Conservation (phyloP, 2,888 invertebrate genomes). For the Serripes groenlandicus region DNA sequence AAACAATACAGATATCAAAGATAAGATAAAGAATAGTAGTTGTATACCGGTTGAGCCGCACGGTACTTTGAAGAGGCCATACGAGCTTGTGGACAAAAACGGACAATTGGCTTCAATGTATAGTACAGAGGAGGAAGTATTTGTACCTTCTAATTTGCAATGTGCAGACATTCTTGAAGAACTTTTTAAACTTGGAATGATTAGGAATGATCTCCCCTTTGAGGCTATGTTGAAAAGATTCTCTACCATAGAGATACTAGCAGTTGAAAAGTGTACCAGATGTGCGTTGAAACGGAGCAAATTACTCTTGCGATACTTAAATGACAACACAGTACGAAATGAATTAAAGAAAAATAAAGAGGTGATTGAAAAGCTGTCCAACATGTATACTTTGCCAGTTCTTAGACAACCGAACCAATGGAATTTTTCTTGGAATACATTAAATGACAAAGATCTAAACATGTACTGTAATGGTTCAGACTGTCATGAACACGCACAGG, state of each 20-base stretch:
- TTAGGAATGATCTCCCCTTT: constrained; percentile 47
- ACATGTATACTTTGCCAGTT: constrained; percentile 64
- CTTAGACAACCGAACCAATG: constrained; percentile 67
- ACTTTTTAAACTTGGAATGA: constrained; percentile 71
- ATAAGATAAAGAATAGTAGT: constrained; percentile 28
- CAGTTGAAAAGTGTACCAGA: background rate
- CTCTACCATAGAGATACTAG: constrained; percentile 52
- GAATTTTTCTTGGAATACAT: constrained; percentile 70
- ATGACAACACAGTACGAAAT: background rate
- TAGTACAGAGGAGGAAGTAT: constrained; percentile 70
- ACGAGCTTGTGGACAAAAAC: constrained; percentile 73
- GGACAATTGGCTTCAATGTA: constrained; percentile 68
- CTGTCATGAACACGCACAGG: too few species aligned
- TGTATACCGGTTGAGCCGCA: constrained; percentile 48
- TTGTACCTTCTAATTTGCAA: constrained; percentile 62
- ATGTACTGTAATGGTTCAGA: too few species aligned
- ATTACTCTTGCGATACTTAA: constrained; percentile 33
- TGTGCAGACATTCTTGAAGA: constrained; percentile 26
- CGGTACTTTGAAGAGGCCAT: constrained; percentile 52
- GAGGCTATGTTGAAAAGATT: constrained; percentile 66
- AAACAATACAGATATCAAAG: background rate
- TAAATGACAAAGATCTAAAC: constrained; percentile 21
- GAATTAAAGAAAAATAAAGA: constrained; percentile 3
- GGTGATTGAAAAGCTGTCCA: background rate
- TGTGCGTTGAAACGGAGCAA: constrained; percentile 25